Evolutionary conservation across 2,113 vertebrate genomes (phyloP).

Genomic region (Pedetes capensis): DNA sequence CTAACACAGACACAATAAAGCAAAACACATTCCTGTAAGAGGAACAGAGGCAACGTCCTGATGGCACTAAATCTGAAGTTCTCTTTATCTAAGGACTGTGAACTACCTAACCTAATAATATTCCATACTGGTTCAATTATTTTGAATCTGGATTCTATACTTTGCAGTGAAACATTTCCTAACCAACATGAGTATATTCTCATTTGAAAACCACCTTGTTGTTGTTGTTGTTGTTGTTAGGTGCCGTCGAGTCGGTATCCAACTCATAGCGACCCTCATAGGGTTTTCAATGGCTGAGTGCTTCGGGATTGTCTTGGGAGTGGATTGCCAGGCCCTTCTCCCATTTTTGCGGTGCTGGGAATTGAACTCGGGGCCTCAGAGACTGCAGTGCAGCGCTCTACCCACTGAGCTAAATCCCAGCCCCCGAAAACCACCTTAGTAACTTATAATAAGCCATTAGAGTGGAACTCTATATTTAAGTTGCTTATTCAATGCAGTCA

Average conservation of each 20-base stretch:
- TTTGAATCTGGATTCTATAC: background rate
- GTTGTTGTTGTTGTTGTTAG: too few species aligned
- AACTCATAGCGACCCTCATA: too few species aligned
- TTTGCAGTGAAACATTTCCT: background rate
- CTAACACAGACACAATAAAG: background rate
- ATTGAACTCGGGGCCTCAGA: too few species aligned
- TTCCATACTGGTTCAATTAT: background rate
- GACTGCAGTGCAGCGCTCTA: too few species aligned
- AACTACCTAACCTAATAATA: background rate
- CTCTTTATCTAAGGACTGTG: background rate
- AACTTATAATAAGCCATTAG: background rate
- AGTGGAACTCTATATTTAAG: constrained; percentile 7
- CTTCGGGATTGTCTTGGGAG: too few species aligned
- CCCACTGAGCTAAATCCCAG: too few species aligned
- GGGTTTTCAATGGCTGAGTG: too few species aligned
- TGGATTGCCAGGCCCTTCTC: too few species aligned
- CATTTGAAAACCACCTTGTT: background rate
- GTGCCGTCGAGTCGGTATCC: too few species aligned
- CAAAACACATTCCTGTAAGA: background rate
- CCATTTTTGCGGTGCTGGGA: too few species aligned
- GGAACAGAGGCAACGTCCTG: background rate
- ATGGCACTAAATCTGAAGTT: background rate
- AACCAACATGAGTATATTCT: background rate
- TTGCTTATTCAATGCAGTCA: background rate
- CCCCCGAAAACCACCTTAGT: background rate